Percentiles rank a stretch among this genome's conserved stretches.
phyloP scores from a whole-genome alignment of 2,113 vertebrate genomes.

The Platichthys stellatus region DNA sequence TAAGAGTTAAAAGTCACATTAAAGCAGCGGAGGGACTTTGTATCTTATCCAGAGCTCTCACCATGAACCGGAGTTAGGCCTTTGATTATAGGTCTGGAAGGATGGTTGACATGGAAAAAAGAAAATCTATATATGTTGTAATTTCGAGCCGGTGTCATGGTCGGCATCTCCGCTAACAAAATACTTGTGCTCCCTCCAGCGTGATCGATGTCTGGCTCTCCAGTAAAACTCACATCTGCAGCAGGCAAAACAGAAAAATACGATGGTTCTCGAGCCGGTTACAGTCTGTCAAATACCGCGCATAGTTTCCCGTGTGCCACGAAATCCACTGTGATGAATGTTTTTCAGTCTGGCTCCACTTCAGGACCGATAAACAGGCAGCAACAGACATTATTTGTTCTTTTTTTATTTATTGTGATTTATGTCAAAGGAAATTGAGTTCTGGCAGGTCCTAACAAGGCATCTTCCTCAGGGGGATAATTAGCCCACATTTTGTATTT shows the following conservation, averaged over 20 bases:
- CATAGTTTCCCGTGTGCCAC: slow-evolving; percentile 10
- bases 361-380: slow-evolving; percentile 33
- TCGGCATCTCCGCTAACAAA: slow-evolving; percentile 30
- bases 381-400: slow-evolving; percentile 11
- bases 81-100: slow-evolving; percentile 58
- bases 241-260: not conserved
- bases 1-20: not conserved
- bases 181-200: slow-evolving; percentile 14
- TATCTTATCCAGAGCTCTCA: slow-evolving; percentile 10
- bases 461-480: slow-evolving; percentile 4
- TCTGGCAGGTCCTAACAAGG: not conserved
- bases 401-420: slow-evolving; percentile 8
- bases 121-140: slow-evolving; percentile 32
- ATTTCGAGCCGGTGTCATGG: slow-evolving; percentile 26
- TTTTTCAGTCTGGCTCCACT: slow-evolving; percentile 45
- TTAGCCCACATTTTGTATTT: not conserved
- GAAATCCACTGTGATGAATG: slow-evolving; percentile 42
- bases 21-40: slow-evolving; percentile 4
- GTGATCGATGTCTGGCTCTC: slow-evolving; percentile 47
- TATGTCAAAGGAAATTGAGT: slow-evolving; percentile 13
- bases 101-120: slow-evolving; percentile 34
- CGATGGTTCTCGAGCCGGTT: slow-evolving; percentile 22
- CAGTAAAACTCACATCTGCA: slow-evolving; percentile 23
- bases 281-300: slow-evolving; percentile 15
- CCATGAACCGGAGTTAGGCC: slow-evolving; percentile 26